phyloP scores from a whole-genome alignment of 1,140 invertebrate genomes.

The Episyrphus balteatus region DNA sequence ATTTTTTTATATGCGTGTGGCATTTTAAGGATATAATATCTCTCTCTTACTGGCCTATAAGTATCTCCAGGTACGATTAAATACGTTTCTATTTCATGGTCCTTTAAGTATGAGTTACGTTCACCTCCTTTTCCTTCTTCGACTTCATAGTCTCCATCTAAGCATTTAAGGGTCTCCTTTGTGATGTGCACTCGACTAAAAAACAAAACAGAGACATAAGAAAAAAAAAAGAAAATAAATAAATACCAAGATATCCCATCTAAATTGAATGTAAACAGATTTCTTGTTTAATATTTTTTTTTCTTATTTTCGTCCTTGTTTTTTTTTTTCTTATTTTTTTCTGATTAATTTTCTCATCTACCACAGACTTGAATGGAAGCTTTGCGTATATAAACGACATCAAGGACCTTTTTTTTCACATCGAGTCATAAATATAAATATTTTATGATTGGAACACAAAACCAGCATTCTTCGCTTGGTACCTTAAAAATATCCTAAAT shows the following conservation, averaged over 20 bases:
- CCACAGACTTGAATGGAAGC: too few species aligned
- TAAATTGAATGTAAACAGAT: too few species aligned
- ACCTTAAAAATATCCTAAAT: too few species aligned
- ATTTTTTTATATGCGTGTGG: background rate
- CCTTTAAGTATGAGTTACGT: conserved; percentile 75
- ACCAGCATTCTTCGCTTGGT: too few species aligned
- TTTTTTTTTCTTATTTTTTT: too few species aligned
- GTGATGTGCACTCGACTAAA: conserved; percentile 87
- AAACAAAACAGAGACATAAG: background rate
- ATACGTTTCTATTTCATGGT: conserved; percentile 87
- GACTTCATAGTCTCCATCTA: conserved; percentile 80
- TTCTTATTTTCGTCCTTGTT: too few species aligned
- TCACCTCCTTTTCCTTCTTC: conserved; percentile 77
- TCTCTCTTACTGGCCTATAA: conserved; percentile 49
- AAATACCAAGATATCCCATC: background rate
- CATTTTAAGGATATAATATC: background rate
- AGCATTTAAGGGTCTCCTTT: conserved; percentile 72
- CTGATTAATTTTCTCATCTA: too few species aligned
- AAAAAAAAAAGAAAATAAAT: background rate
- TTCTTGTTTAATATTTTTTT: too few species aligned
- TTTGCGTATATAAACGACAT: too few species aligned
- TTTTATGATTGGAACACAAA: too few species aligned
- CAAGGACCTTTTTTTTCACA: too few species aligned
- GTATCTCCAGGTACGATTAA: conserved; percentile 70
- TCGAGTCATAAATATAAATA: too few species aligned